Conservation (phyloP, 2,113 vertebrate genomes). For the Otolemur garnettii region DNA sequence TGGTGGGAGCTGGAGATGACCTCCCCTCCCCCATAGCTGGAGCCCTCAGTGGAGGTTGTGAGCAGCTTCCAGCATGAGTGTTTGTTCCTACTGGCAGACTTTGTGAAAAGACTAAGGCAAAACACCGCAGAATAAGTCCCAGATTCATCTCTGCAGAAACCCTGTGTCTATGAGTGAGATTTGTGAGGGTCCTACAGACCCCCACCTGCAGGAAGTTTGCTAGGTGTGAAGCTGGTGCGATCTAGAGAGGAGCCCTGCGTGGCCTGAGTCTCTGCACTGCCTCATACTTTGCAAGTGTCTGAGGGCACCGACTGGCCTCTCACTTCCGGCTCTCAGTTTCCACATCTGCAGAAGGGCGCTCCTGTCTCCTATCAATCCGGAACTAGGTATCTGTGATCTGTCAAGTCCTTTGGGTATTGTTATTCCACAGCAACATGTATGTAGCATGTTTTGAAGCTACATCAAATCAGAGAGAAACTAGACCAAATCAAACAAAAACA, state of each 20-base stretch:
- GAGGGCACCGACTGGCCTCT: background rate
- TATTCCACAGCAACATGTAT: background rate
- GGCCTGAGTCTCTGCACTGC: background rate
- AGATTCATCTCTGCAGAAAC: background rate
- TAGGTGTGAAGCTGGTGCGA: background rate
- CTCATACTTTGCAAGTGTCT: background rate
- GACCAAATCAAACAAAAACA: background rate
- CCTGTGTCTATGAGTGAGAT: background rate
- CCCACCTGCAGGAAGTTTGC: background rate
- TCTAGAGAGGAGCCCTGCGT: background rate
- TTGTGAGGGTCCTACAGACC: too few relatives aligned
- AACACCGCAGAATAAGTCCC: background rate
- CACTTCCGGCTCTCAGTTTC: background rate
- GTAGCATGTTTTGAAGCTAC: background rate
- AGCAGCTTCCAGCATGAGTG: rapidly evolving
- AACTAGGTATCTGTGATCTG: background rate
- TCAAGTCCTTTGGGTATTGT: background rate
- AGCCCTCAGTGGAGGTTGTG: rapidly evolving
- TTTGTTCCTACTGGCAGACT: background rate
- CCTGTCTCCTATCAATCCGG: background rate
- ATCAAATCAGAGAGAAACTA: background rate
- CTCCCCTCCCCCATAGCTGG: rapidly evolving
- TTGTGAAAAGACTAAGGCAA: background rate
- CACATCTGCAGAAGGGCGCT: background rate
- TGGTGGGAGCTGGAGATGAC: background rate